These are phyloP conservation scores for Lacerta agilis DNA, from an alignment of 2,797 vertebrate species.

Conservation along the genomic window DNA sequence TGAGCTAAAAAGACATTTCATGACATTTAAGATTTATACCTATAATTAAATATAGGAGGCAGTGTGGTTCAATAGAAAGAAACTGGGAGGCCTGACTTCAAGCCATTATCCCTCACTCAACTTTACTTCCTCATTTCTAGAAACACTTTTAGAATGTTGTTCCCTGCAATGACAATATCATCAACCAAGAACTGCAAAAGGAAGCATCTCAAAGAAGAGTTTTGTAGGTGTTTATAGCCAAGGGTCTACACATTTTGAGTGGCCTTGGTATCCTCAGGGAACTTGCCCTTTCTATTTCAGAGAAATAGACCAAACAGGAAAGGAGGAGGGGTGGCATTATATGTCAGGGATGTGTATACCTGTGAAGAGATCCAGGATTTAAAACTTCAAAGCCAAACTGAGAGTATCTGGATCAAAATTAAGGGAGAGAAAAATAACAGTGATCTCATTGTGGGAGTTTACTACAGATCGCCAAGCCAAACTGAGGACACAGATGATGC, in stretches of 20 bases:
- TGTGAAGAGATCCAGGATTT: too few species aligned
- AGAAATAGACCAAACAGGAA: too few species aligned
- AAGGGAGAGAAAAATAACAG: too few species aligned
- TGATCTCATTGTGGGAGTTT: too few species aligned
- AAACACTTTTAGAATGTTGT: neutral
- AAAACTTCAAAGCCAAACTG: too few species aligned
- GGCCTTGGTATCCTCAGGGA: neutral
- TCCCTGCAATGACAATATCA: neutral
- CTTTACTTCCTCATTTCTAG: neutral
- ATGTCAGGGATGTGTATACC: too few species aligned
- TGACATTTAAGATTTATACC: neutral
- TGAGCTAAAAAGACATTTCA: neutral
- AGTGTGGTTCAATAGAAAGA: neutral
- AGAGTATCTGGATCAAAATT: too few species aligned
- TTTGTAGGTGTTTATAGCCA: neutral
- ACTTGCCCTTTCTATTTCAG: neutral
- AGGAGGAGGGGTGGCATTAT: too few species aligned
- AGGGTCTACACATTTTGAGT: neutral
- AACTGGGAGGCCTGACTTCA: neutral
- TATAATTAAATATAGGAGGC: neutral
- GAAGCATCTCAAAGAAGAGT: neutral
- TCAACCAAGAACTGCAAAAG: neutral
- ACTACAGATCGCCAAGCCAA: too few species aligned
- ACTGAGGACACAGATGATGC: too few species aligned
- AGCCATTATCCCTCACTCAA: neutral